These are phyloP conservation scores for Eufriesea mexicana DNA, from an alignment of 1,140 invertebrate genomes.

Conservation along the genomic window DNA sequence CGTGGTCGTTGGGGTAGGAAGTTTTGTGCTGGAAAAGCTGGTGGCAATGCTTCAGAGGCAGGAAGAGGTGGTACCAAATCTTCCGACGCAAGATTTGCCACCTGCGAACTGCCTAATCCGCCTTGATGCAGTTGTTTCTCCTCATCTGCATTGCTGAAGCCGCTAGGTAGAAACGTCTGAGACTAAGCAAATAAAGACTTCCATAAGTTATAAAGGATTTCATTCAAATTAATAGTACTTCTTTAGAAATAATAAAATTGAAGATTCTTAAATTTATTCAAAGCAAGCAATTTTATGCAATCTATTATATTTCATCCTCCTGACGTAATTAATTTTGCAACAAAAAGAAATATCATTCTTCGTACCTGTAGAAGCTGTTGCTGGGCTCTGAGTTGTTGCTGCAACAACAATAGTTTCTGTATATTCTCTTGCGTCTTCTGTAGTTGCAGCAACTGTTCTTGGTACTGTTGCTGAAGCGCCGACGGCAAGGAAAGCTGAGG, in stretches of 20 bases:
- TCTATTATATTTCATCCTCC: not conserved
- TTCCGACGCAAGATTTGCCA: conserved; percentile 65
- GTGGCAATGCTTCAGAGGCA: conserved; percentile 72
- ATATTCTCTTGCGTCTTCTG: conserved; percentile 81
- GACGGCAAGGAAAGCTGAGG: conserved; percentile 71
- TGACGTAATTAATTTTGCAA: not conserved
- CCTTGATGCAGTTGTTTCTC: conserved; percentile 71
- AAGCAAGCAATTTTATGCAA: not conserved
- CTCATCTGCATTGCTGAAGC: conserved; percentile 64
- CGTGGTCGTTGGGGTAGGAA: conserved; percentile 65
- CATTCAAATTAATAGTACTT: not conserved
- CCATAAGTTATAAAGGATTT: not conserved
- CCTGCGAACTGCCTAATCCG: conserved; percentile 62
- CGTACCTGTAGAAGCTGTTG: conserved; percentile 77
- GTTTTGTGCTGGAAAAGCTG: conserved; percentile 74
- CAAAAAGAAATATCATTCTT: not conserved
- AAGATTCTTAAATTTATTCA: not conserved
- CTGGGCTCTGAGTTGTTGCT: conserved; percentile 77
- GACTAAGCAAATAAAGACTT: conserved; percentile 61
- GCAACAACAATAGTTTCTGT: conserved; percentile 75
- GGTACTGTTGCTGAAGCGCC: conserved; percentile 77
- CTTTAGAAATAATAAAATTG: not conserved
- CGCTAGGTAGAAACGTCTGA: conserved; percentile 72
- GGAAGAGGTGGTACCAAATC: conserved; percentile 72
- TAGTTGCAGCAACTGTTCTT: conserved; percentile 77